Conservation (phyloP, 2,888 invertebrate genomes). For the Endotricha flammealis region DNA sequence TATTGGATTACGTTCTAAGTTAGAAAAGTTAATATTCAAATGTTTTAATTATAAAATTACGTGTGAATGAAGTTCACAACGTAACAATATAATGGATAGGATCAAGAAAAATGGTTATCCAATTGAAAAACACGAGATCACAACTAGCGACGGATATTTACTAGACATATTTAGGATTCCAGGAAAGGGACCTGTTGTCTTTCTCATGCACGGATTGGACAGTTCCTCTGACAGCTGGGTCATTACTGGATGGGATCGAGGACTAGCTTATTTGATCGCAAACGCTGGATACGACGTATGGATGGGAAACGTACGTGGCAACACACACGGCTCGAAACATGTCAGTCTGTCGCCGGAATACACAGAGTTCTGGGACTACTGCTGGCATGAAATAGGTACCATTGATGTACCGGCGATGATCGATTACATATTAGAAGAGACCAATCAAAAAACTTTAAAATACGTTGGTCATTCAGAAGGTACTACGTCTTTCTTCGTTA, state of each 20-base stretch:
- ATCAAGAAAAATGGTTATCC: neutral
- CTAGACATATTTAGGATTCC: neutral
- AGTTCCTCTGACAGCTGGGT: conserved; percentile 86
- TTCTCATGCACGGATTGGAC: conserved; percentile 88
- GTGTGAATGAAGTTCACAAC: no score
- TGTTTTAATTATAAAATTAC: no score
- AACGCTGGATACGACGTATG: conserved; percentile 85
- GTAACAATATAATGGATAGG: no score
- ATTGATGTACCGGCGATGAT: conserved; percentile 86
- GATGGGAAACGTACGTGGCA: conserved; percentile 91
- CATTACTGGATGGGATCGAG: conserved; percentile 80
- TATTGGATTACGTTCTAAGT: no score
- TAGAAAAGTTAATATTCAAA: no score
- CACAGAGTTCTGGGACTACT: conserved; percentile 59
- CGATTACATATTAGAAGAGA: conserved; percentile 74
- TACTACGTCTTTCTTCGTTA: conserved; percentile 76
- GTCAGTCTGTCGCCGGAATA: conserved; percentile 27
- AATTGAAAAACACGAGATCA: conserved; percentile 1
- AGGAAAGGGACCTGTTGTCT: conserved; percentile 41
- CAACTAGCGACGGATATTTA: conserved; percentile 1
- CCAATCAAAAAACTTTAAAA: conserved; percentile 70
- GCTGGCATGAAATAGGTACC: conserved; percentile 85
- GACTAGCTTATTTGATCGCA: conserved; percentile 80
- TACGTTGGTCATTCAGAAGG: conserved; percentile 87
- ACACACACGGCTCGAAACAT: conserved; percentile 81